Base-by-base conservation (phyloP, 2,797 vertebrate species). In the Gymnoscopelus microlampas region DNA sequence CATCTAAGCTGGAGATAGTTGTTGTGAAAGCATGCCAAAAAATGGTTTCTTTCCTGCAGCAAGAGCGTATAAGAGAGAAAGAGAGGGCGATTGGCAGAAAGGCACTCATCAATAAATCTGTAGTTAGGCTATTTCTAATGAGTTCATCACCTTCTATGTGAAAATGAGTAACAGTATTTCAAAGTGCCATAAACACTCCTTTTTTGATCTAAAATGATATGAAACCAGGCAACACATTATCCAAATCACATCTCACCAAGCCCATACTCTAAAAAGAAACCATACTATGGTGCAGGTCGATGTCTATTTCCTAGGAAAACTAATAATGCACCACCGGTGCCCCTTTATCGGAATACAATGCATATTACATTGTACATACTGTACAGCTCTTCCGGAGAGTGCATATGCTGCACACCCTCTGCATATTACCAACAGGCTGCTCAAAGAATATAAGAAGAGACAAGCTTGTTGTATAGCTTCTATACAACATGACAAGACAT, bases 151-250 rank as follows among this genome's bases (percentile, higher is more conserved):
- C 76, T 73, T 64, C 59, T 74, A 56, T 71, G 60, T 75, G 70
- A 60, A 66, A 74, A 24, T 32, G 23, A 15, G 69, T 65, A 2
- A 10, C 39, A 50, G 63, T 35, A 53, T 63, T 78, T 85, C 59
- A 81, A 74, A 85, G 77, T 71, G 74, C 64, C 68, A 78, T 73
- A 80, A 84, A 83, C 80, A 77, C 58, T 58, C 68, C 39, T 81
- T 82, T n/a, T 82, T 73, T 62, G 64, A 57, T 77, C 54, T 54
- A 68, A 80, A 76, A 79, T 72, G 49, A 79, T 57, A 50, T 32
- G 53, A 82, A 76, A 79, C 71, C 53, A 63, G 60, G 57, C 59
- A 63, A 74, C 69, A 74, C 24, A 62, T 82, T 74, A 82, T 66
- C 61, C 26, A 66, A 77, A 77, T 75, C 55, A 73, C 54, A 24